Conservation (phyloP, 2,113 vertebrate species). For the Anser brachyrhynchus region DNA sequence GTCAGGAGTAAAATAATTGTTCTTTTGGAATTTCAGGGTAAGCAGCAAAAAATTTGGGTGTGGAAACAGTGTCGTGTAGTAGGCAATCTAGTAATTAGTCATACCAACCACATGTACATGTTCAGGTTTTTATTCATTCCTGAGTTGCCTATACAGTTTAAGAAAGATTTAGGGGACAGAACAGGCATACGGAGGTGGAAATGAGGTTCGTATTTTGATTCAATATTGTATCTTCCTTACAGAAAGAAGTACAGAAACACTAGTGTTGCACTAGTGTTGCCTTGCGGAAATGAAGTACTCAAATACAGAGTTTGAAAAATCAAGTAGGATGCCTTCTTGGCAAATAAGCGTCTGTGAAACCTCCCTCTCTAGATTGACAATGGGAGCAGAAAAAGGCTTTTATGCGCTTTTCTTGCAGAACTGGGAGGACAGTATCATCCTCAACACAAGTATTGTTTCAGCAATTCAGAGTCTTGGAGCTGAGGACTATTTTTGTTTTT, state of each 20-base stretch:
- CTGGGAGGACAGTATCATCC: not conserved
- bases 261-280: not conserved
- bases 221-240: not conserved
- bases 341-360: not conserved
- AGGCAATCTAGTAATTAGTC: not conserved
- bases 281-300: not conserved
- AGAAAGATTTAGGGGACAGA: not conserved
- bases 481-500: not conserved
- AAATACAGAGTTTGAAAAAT: not conserved
- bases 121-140: not conserved
- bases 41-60: not conserved
- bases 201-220: not conserved
- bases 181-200: not conserved
- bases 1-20: not conserved
- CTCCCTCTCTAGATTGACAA: not conserved
- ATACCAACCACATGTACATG: not conserved
- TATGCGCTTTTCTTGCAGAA: not conserved
- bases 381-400: not conserved
- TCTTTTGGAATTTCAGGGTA: not conserved
- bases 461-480: not conserved
- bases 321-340: not conserved
- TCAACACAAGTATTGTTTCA: not conserved
- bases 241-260: not conserved
- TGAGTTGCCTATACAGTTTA: not conserved
- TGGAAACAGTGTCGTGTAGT: not conserved